Conservation (phyloP, 2,113 vertebrate genomes). For the Genyomyrus donnyi region DNA sequence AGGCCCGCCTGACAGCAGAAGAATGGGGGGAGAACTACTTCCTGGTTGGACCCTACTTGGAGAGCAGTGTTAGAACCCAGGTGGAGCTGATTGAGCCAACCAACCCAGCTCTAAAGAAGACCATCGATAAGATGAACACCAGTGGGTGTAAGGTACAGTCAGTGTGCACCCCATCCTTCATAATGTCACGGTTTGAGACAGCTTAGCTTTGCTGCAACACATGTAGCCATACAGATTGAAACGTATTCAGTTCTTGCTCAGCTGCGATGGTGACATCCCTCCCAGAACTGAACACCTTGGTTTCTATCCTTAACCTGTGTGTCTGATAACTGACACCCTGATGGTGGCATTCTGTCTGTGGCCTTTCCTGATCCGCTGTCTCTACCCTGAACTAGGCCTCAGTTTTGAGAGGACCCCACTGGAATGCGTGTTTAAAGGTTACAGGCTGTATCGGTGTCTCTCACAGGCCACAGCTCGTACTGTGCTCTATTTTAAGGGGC, state of each 20-base stretch:
- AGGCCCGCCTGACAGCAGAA: conserved; percentile 80
- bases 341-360: background rate
- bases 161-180: background rate
- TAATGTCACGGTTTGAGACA: background rate
- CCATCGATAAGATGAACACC: conserved; percentile 84
- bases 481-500: conserved; percentile 14
- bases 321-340: background rate
- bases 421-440: conserved; percentile 62
- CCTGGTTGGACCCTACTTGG: conserved; percentile 81
- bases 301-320: background rate
- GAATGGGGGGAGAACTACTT: conserved; percentile 92
- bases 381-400: conserved; percentile 10
- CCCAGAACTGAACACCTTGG: background rate
- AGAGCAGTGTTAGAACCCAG: conserved; percentile 83
- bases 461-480: background rate
- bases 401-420: conserved; percentile 22
- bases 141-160: conserved; percentile 81
- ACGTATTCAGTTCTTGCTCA: background rate
- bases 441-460: conserved; percentile 52
- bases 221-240: background rate
- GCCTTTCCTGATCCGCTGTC: background rate
- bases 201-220: background rate
- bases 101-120: conserved; percentile 64
- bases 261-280: background rate
- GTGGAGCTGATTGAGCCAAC: conserved; percentile 86